phyloP scores from a whole-genome alignment of 2,888 invertebrate genomes.

The Zaprionus lineosus region DNA sequence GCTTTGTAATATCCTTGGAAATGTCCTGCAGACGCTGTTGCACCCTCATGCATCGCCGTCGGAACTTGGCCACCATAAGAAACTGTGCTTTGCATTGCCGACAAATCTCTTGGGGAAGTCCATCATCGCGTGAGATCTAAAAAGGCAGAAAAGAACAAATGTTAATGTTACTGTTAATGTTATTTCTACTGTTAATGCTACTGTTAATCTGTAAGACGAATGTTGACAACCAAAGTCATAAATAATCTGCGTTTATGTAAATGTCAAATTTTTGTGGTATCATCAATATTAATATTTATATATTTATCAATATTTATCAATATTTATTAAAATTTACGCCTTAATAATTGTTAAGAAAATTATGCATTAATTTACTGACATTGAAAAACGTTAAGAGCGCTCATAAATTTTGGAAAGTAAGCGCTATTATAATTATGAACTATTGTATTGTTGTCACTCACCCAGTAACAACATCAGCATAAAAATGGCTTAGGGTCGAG shows the following conservation, averaged over 20 bases:
- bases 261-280: no score
- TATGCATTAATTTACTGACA: conserved; percentile 46
- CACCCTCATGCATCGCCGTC: conserved; percentile 76
- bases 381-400: conserved; percentile 43
- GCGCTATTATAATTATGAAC: conserved; percentile 23
- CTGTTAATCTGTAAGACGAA: no score
- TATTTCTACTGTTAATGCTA: no score
- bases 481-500: conserved; percentile 33
- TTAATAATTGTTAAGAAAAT: conserved; percentile 6
- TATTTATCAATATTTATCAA: no score
- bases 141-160: conserved; percentile 10
- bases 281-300: no score
- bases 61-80: conserved; percentile 79
- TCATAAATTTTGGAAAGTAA: conserved; percentile 27
- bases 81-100: conserved; percentile 79
- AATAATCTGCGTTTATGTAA: no score
- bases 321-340: no score
- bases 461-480: conserved; percentile 16
- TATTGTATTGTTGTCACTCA: conserved; percentile 23
- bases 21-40: conserved; percentile 68
- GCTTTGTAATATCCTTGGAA: conserved; percentile 40
- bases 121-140: conserved; percentile 77
- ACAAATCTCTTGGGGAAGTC: conserved; percentile 79
- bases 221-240: no score
- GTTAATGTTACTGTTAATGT: no score